These are phyloP conservation scores for Aproaerema taeniolella DNA, from an alignment of 2,888 invertebrate genomes.

Conservation along the genomic window DNA sequence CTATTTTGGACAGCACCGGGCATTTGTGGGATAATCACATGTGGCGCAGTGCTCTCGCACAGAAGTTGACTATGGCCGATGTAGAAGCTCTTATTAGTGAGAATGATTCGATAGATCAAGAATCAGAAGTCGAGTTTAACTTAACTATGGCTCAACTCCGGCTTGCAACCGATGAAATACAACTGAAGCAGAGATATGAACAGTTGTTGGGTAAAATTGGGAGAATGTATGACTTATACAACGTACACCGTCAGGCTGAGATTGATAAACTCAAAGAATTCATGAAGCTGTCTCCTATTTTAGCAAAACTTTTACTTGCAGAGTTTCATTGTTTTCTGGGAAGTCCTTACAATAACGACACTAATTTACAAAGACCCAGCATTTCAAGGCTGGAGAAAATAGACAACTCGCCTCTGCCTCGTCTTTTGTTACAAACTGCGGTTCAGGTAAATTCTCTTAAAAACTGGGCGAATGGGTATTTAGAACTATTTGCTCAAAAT, in stretches of 20 bases:
- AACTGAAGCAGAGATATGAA: constrained; percentile 36
- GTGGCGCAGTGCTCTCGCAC: constrained; percentile 46
- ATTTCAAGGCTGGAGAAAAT: too few relatives aligned
- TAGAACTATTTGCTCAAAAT: constrained; percentile 50
- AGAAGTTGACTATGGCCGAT: constrained; percentile 50
- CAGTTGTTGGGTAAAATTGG: constrained; percentile 34
- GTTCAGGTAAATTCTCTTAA: constrained; percentile 42
- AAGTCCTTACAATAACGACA: constrained; percentile 28
- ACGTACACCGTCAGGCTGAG: constrained; percentile 19
- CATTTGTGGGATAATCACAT: constrained; percentile 60
- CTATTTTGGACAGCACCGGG: constrained; percentile 45
- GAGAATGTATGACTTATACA: constrained; percentile 24
- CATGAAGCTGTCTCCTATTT: constrained; percentile 35
- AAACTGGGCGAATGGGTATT: constrained; percentile 58
- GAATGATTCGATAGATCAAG: constrained; percentile 45
- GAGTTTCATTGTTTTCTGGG: constrained; percentile 53
- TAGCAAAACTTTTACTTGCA: constrained; percentile 44
- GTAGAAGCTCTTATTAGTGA: constrained; percentile 56
- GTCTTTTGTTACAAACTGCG: constrained; percentile 33
- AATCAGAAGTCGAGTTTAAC: constrained; percentile 47
- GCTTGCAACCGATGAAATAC: too few relatives aligned
- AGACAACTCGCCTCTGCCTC: background rate
- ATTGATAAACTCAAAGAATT: constrained; percentile 47
- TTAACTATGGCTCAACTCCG: constrained; percentile 49
- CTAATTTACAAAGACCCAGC: too few relatives aligned